Evolutionary conservation across 2,888 invertebrate species (phyloP), one percentile per base, ranked within the genome.

Genomic region (Clunio marinus): DNA sequence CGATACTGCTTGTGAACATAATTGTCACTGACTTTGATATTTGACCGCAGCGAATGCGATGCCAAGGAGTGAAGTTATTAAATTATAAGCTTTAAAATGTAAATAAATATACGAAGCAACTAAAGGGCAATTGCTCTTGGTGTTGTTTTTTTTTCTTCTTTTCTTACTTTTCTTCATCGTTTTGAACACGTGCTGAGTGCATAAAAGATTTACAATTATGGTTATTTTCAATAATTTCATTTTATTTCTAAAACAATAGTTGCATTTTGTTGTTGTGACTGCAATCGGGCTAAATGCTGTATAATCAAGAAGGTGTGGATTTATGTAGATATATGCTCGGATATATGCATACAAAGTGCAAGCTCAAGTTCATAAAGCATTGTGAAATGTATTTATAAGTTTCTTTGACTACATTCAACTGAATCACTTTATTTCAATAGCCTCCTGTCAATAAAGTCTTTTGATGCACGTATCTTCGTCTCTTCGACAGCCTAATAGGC

Each of bases 1-100:
- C 2, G 25, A 20, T 25, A 25, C 13, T 35, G 45, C 63, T 63
- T 45, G 46, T 24, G 46, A 45, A 63, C 45, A 46, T 46, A 63
- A 63, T 63, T 63, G 63, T 63, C 41, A 63, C 41, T 63, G 63
- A 28, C 46, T 63, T 63, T 63, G 63, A 63, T 63, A 63, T 63
- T 63, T 63, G 63, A 63, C 63, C 63, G 63, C 63, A 63, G n/a
- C 25, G 63, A 63, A 63, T 46, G 37, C 32, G 32, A 59, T 51
- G 51, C 3, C 51, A 17, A 51, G 22, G 51, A 51, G 51, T 51
- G 2, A 51, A 17, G 51, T 22, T 51, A 4, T 51, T 51, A 51
- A 51, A 51, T 51, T 51, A 51, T 51, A 51, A 51, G 51, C 51
- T 51, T 51, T 51, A 51, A 22, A 51, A 51, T 51, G 51, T 51